Percentiles rank a stretch among this genome's conserved stretches.
Evolutionary conservation across 2,113 vertebrate species (phyloP).

Genomic region (Agapornis roseicollis): DNA sequence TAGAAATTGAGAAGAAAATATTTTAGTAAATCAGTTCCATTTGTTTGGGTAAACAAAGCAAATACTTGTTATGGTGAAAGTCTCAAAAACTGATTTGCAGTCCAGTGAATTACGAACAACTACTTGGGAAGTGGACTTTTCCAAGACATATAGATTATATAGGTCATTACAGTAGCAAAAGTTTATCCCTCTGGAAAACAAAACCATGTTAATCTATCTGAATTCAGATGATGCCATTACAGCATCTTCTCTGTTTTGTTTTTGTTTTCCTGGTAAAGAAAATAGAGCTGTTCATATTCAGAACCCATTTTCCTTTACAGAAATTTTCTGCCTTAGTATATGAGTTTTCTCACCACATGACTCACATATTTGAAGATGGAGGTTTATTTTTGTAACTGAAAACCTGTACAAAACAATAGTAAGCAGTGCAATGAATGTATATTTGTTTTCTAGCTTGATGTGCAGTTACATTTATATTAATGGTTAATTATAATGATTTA

Average conservation of each 20-base stretch:
- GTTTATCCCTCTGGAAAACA: background rate
- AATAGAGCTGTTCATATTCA: background rate
- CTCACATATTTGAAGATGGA: background rate
- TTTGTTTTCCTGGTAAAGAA: background rate
- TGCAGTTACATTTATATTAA: background rate
- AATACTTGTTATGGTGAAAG: background rate
- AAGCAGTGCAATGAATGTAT: background rate
- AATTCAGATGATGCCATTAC: background rate
- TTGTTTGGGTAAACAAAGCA: background rate
- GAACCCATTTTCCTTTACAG: background rate
- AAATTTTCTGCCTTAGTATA: background rate
- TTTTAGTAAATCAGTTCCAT: background rate
- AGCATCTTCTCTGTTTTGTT: background rate
- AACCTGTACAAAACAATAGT: background rate
- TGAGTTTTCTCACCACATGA: background rate
- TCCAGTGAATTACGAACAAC: background rate
- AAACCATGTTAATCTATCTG: background rate
- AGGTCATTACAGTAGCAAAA: background rate
- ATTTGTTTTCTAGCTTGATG: background rate
- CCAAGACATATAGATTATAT: background rate
- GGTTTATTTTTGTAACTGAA: background rate
- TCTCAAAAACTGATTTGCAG: background rate
- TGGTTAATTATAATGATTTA: background rate
- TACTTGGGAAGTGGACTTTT: background rate
- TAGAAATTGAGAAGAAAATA: background rate